Evolutionary conservation across 2,888 invertebrate genomes (phyloP).

Genomic region (Perizoma flavofasciatum): DNA sequence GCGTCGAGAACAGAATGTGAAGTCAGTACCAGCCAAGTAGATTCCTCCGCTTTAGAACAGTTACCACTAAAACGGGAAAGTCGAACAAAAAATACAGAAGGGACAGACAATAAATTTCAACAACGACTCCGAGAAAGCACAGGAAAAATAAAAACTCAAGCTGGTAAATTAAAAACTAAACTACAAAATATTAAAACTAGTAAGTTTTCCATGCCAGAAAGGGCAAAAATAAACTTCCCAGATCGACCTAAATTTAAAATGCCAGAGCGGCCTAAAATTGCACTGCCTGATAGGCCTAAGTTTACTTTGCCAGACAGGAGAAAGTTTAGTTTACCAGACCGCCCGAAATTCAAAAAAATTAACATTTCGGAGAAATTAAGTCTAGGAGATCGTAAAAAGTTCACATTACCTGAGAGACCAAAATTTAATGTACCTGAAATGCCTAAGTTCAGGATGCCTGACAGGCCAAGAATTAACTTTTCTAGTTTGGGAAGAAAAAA

Average conservation of each 20-base stretch:
- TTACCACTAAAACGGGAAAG: slow-evolving; percentile 84
- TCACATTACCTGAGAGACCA: slow-evolving; percentile 85
- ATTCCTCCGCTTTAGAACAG: slow-evolving; percentile 86
- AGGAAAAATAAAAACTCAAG: slow-evolving; percentile 87
- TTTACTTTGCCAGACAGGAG: slow-evolving; percentile 84
- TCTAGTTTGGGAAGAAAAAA: slow-evolving; percentile 85
- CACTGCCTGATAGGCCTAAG: slow-evolving; percentile 83
- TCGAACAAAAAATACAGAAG: slow-evolving; percentile 78
- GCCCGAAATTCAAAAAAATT: slow-evolving; percentile 79
- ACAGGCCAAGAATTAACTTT: slow-evolving; percentile 85
- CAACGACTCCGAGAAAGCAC: slow-evolving; percentile 88
- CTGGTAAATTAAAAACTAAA: slow-evolving; percentile 88
- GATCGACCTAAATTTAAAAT: slow-evolving; percentile 78
- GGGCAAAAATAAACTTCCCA: slow-evolving; percentile 84
- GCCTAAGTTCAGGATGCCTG: slow-evolving; percentile 84
- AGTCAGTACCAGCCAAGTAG: slow-evolving; percentile 87
- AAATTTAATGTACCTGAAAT: slow-evolving; percentile 81
- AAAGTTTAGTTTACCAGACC: slow-evolving; percentile 86
- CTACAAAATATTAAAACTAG: slow-evolving; percentile 85
- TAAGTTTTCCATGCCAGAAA: slow-evolving; percentile 78
- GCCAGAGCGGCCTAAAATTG: slow-evolving; percentile 82
- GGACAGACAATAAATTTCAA: slow-evolving; percentile 83
- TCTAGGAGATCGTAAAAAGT: slow-evolving; percentile 83
- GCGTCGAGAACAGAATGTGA: slow-evolving; percentile 86
- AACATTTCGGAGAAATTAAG: slow-evolving; percentile 81